These are phyloP conservation scores for Autographa pulchrina DNA, from an alignment of 2,888 invertebrate species.

Conservation along the genomic window DNA sequence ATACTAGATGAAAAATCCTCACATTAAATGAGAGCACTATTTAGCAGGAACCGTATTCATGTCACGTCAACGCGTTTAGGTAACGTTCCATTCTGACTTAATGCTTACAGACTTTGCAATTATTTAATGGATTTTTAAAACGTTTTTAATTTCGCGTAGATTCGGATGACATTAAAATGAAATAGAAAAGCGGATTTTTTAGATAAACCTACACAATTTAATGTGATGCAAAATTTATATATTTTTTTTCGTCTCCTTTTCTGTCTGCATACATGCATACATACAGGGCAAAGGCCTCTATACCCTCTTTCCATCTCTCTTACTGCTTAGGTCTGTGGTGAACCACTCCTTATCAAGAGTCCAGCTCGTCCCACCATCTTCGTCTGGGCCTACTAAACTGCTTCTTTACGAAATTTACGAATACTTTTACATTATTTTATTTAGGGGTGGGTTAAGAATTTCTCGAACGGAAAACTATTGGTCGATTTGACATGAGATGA, in stretches of 20 bases:
- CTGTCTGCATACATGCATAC: no score
- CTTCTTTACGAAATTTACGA: neutral
- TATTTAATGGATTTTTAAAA: constrained; percentile 62
- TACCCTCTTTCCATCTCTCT: no score
- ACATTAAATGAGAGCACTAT: constrained; percentile 51
- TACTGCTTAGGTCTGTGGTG: no score
- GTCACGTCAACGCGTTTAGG: constrained; percentile 74
- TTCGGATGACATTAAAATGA: constrained; percentile 7
- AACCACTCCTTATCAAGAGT: no score
- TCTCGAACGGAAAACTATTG: neutral
- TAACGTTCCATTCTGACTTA: constrained; percentile 57
- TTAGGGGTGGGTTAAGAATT: neutral
- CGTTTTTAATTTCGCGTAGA: constrained; percentile 23
- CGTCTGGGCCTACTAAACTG: no score
- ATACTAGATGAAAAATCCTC: constrained; percentile 22
- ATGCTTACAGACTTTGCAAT: constrained; percentile 65
- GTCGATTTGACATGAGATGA: constrained; percentile 6
- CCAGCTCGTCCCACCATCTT: no score
- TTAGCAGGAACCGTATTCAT: constrained; percentile 72
- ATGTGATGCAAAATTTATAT: neutral
- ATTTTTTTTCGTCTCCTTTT: no score
- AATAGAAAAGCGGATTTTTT: neutral
- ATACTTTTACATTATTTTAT: neutral
- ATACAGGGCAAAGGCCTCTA: no score
- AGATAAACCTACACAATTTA: neutral